These are phyloP conservation scores for Therioaphis trifolii DNA, from an alignment of 2,888 invertebrate species.

Conservation along the genomic window DNA sequence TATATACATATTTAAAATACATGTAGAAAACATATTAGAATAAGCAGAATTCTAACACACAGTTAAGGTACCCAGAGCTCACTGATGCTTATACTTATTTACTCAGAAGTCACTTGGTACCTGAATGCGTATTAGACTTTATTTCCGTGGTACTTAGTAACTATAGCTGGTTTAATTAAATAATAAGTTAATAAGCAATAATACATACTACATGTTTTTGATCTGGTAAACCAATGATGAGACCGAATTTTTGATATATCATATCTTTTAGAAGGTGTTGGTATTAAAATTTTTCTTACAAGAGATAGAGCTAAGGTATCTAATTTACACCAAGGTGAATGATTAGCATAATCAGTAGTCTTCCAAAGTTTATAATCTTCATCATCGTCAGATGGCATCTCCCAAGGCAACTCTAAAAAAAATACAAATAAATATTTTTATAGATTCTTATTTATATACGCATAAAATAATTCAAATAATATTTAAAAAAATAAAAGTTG, in stretches of 20 bases:
- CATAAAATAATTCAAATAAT: too few relatives aligned
- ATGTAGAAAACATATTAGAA: conserved; percentile 68
- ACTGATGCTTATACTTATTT: conserved; percentile 32
- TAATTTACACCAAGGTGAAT: conserved; percentile 84
- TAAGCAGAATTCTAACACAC: conserved; percentile 67
- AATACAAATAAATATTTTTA: conserved; percentile 39
- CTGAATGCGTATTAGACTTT: conserved; percentile 51
- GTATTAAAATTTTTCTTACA: conserved; percentile 79
- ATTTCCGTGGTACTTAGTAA: too few relatives aligned
- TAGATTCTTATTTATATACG: too few relatives aligned
- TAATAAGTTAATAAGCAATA: neutral
- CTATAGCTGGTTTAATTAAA: too few relatives aligned
- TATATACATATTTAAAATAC: too few relatives aligned
- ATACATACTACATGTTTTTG: conserved; percentile 53
- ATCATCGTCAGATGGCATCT: conserved; percentile 80
- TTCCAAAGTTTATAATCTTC: conserved; percentile 82
- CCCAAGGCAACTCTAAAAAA: conserved; percentile 91
- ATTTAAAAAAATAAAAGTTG: too few relatives aligned
- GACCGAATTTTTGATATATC: conserved; percentile 77
- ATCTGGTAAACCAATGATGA: conserved; percentile 77
- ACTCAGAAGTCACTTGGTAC: conserved; percentile 60
- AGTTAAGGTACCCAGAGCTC: conserved; percentile 61
- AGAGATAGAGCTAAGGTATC: conserved; percentile 81
- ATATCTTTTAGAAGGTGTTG: conserved; percentile 76
- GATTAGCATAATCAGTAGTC: conserved; percentile 75